Conservation (phyloP, 2,888 invertebrate genomes). For the Helleia helle region DNA sequence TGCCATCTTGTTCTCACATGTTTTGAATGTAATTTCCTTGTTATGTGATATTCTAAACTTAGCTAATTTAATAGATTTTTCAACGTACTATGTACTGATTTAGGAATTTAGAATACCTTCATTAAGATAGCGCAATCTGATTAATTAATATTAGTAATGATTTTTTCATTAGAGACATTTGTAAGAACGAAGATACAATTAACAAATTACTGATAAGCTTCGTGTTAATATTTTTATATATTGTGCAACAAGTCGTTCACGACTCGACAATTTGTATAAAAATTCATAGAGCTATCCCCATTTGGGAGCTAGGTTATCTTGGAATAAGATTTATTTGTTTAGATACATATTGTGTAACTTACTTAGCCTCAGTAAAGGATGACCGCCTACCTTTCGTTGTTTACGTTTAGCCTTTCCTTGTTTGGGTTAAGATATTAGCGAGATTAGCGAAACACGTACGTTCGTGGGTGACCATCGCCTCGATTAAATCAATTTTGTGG, state of each 20-base stretch:
- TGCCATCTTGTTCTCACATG: slow-evolving; percentile 39
- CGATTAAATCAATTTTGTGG: slow-evolving; percentile 36
- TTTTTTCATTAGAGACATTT: too few species aligned
- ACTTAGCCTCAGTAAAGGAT: slow-evolving; percentile 25
- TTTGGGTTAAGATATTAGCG: slow-evolving; percentile 42
- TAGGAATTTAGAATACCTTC: too few species aligned
- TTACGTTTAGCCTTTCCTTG: slow-evolving; percentile 39
- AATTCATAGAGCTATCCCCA: neutral
- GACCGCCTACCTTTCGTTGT: slow-evolving; percentile 32
- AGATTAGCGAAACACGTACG: slow-evolving; percentile 48
- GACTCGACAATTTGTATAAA: too few species aligned
- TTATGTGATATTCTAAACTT: too few species aligned
- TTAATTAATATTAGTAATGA: too few species aligned
- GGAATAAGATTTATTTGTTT: slow-evolving; percentile 27
- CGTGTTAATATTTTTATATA: too few species aligned
- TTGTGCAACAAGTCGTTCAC: too few species aligned
- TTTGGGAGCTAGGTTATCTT: neutral
- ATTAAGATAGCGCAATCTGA: too few species aligned
- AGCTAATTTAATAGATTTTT: too few species aligned
- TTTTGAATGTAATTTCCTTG: slow-evolving; percentile 41
- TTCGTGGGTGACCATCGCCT: slow-evolving; percentile 51
- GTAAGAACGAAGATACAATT: too few species aligned
- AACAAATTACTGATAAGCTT: too few species aligned
- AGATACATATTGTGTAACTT: slow-evolving; percentile 15
- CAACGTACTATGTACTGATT: too few species aligned